A percentile compares a stretch with the other conserved stretches of the same genome.
Evolutionary conservation across 2,797 vertebrate species (phyloP).

Genomic region (Myotis pilosus): DNA sequence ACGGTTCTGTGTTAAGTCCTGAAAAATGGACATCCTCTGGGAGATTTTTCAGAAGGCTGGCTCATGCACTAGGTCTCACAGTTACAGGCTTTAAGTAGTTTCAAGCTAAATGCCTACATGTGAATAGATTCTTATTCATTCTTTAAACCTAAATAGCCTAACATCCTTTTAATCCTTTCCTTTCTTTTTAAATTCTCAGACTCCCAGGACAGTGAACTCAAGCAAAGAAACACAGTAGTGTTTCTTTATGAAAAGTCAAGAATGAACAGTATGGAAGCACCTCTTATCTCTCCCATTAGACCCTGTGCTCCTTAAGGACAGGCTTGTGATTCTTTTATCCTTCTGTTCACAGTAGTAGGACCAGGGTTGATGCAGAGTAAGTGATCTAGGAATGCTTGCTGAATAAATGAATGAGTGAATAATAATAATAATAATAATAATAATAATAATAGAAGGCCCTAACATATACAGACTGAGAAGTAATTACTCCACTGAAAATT

Average conservation of each 20-base stretch:
- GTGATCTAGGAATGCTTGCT: background rate
- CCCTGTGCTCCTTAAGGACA: background rate
- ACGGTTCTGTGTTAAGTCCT: background rate
- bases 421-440: background rate
- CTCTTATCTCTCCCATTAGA: background rate
- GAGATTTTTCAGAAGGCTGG: background rate
- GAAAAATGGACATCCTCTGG: background rate
- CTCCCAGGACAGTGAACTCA: background rate
- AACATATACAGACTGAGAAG: background rate
- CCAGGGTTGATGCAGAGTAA: background rate
- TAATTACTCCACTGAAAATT: background rate
- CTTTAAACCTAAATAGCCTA: background rate
- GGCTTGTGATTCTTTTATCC: background rate
- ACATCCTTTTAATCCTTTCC: background rate
- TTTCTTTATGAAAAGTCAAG: background rate
- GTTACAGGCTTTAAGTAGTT: background rate
- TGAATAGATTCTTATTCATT: background rate
- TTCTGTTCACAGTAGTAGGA: background rate
- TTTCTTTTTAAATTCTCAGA: constrained; percentile 49
- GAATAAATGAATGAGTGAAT: constrained; percentile 22
- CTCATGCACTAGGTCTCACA: background rate
- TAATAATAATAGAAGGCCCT: background rate
- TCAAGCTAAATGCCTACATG: background rate
- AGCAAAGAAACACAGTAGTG: background rate
- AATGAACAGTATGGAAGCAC: background rate